Conservation (phyloP, 2,888 invertebrate species). For the Spisula subtruncata region DNA sequence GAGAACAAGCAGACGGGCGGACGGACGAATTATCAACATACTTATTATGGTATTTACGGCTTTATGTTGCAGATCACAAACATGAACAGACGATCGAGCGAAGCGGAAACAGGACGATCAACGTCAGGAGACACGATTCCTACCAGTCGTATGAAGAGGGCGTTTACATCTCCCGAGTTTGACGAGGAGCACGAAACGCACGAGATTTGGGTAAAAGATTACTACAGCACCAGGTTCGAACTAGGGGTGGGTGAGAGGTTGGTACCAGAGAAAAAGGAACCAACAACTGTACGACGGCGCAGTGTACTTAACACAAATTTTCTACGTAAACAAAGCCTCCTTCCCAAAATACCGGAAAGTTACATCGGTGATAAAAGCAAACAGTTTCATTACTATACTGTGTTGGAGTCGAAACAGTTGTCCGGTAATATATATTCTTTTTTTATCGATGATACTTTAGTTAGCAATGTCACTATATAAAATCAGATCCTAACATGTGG, state of each 20-base stretch:
- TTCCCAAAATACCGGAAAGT: slow-evolving; percentile 28
- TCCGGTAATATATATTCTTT: slow-evolving; percentile 18
- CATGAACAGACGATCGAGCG: not conserved
- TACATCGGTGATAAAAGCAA: slow-evolving; percentile 28
- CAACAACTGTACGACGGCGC: not conserved
- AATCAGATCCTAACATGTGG: too few species aligned
- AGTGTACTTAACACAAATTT: not conserved
- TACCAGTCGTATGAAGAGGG: not conserved
- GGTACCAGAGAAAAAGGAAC: not conserved
- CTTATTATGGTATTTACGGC: too few species aligned
- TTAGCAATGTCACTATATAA: too few species aligned
- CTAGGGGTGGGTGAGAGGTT: slow-evolving; percentile 30
- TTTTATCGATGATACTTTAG: too few species aligned
- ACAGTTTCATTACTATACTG: slow-evolving; percentile 26
- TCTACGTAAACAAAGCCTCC: slow-evolving; percentile 25
- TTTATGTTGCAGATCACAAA: not conserved
- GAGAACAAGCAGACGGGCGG: too few species aligned
- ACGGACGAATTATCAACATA: too few species aligned
- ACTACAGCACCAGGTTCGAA: slow-evolving; percentile 30
- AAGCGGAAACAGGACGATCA: not conserved
- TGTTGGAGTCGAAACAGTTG: not conserved
- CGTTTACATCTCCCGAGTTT: not conserved
- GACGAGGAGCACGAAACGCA: not conserved
- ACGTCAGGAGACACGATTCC: not conserved
- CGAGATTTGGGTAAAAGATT: slow-evolving; percentile 13